Percentiles rank a stretch among this genome's conserved stretches.
Conservation (phyloP, 64 coral and sea anemone genomes). For the Montipora foliosa region DNA sequence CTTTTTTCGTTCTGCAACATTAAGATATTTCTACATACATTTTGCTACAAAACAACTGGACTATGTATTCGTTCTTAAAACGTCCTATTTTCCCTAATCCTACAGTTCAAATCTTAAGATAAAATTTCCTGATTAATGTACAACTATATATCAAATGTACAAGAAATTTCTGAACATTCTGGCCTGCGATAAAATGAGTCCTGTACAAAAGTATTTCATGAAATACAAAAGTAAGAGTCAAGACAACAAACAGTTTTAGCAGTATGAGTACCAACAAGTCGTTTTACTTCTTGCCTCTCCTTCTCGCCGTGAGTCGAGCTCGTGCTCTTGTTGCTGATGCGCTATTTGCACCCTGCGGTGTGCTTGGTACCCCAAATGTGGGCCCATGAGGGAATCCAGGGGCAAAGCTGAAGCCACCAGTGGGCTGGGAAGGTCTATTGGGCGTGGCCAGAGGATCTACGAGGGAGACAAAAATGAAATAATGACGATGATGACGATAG, state of each 20-base stretch:
- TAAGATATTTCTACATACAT: not conserved
- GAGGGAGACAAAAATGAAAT: not conserved
- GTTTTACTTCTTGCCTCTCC: slow-evolving; percentile 46
- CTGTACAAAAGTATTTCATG: not conserved
- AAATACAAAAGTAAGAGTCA: not conserved
- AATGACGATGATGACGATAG: too few species aligned
- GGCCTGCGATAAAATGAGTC: too few species aligned
- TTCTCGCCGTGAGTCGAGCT: slow-evolving; percentile 22
- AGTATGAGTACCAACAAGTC: not conserved
- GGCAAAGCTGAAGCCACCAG: slow-evolving; percentile 47
- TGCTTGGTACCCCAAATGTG: slow-evolving; percentile 45
- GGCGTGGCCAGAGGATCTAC: not conserved
- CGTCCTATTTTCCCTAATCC: not conserved
- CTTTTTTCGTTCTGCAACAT: not conserved
- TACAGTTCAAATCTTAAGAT: too few species aligned
- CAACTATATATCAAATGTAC: not conserved
- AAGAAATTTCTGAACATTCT: not conserved
- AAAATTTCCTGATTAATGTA: too few species aligned
- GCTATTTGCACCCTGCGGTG: slow-evolving; percentile 7
- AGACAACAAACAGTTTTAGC: too few species aligned
- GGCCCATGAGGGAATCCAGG: not conserved
- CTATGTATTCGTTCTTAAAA: not conserved
- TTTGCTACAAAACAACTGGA: too few species aligned
- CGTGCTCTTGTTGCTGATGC: not conserved
- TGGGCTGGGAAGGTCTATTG: not conserved